These are phyloP conservation scores for Holotrichia oblita DNA, from an alignment of 1,140 invertebrate genomes.

Conservation along the genomic window DNA sequence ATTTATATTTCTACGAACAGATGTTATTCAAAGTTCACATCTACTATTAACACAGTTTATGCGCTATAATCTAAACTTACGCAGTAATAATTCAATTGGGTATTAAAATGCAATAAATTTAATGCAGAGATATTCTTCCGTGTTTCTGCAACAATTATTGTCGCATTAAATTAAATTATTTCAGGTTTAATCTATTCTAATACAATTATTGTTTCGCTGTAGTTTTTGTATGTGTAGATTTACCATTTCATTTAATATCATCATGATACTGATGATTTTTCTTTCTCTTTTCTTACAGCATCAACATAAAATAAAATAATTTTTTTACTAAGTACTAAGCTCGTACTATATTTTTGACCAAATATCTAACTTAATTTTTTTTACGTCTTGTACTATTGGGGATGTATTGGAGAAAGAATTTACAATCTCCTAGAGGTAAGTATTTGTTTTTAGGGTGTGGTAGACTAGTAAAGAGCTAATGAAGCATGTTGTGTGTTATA, in stretches of 20 bases:
- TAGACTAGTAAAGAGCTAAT: neutral
- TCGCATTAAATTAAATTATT: no score
- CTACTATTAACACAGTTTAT: neutral
- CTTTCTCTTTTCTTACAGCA: neutral
- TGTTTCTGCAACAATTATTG: no score
- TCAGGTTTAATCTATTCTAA: no score
- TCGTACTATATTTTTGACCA: neutral
- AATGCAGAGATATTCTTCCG: no score
- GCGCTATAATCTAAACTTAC: no score
- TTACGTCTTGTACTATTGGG: neutral
- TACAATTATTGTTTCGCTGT: no score
- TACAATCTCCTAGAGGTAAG: slow-evolving; percentile 1
- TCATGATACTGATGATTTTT: neutral
- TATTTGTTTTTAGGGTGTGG: neutral
- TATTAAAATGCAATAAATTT: no score
- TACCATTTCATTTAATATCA: no score
- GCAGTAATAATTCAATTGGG: no score
- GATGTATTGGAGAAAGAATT: slow-evolving; percentile 30
- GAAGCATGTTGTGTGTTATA: neutral
- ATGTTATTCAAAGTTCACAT: neutral
- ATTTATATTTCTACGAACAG: neutral
- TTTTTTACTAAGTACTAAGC: neutral
- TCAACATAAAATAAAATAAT: neutral
- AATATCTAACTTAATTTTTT: neutral
- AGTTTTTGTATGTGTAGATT: no score